Percentiles rank a stretch among this genome's conserved stretches.
Evolutionary conservation across 2,888 invertebrate genomes (phyloP).

Genomic region (Noctua janthe): DNA sequence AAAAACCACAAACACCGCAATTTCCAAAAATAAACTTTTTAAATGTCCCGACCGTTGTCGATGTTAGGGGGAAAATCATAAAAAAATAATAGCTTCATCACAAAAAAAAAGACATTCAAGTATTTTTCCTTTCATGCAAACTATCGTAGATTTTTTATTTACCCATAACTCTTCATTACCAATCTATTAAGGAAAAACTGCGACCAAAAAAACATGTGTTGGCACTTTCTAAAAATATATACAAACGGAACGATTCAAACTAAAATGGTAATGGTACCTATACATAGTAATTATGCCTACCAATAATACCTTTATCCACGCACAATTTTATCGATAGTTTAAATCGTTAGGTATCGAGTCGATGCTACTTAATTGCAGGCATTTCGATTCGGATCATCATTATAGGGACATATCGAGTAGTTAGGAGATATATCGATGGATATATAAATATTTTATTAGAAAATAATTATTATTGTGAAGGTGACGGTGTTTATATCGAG

Average conservation of each 20-base stretch:
- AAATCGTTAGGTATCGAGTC: constrained; percentile 72
- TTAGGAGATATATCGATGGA: constrained; percentile 54
- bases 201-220: constrained; percentile 18
- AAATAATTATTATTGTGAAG: constrained; percentile 51
- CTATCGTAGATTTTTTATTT: constrained; percentile 34
- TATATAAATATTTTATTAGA: constrained; percentile 63
- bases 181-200: constrained; percentile 43
- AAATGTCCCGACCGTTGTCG: constrained; percentile 40
- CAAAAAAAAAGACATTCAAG: constrained; percentile 16
- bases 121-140: constrained; percentile 16
- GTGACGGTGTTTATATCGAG: constrained; percentile 58
- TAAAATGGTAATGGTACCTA: constrained; percentile 68
- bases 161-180: constrained; percentile 8
- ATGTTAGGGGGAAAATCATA: constrained; percentile 13
- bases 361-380: constrained; percentile 82
- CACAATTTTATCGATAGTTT: constrained; percentile 75
- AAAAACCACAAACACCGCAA: not conserved
- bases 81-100: constrained; percentile 18
- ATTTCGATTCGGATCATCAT: constrained; percentile 74
- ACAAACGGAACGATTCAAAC: constrained; percentile 56
- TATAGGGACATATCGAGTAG: constrained; percentile 68
- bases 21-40: constrained; percentile 17
- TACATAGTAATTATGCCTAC: constrained; percentile 74
- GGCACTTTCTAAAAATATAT: constrained; percentile 66
- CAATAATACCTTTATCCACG: constrained; percentile 79